Percentiles rank a stretch among this genome's conserved stretches.
Evolutionary conservation across 2,797 vertebrate genomes (phyloP).

Genomic region (Cyclopterus lumpus): DNA sequence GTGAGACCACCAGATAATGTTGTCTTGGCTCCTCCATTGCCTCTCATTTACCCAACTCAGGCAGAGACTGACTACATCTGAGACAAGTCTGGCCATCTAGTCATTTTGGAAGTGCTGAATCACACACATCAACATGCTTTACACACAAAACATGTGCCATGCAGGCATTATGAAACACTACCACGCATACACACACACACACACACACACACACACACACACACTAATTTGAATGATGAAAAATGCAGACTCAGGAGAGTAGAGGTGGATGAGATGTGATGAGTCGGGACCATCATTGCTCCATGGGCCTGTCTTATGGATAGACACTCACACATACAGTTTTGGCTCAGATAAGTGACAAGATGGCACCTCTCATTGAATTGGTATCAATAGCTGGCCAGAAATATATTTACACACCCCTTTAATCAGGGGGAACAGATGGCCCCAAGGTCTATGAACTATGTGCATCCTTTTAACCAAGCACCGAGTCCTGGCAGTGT

Average conservation of each 20-base stretch:
- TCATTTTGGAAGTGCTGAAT: slow-evolving; percentile 62
- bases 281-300: slow-evolving; percentile 40
- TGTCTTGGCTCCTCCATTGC: slow-evolving; percentile 58
- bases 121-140: slow-evolving; percentile 66
- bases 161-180: slow-evolving; percentile 20
- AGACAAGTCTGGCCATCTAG: slow-evolving; percentile 60
- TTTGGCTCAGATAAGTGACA: slow-evolving; percentile 62
- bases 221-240: slow-evolving; percentile 52
- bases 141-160: slow-evolving; percentile 52
- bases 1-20: slow-evolving; percentile 67
- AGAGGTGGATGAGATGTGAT: slow-evolving; percentile 53
- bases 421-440: slow-evolving; percentile 78
- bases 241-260: slow-evolving; percentile 58
- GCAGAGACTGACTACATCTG: slow-evolving; percentile 58
- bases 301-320: slow-evolving; percentile 42
- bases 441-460: slow-evolving; percentile 71
- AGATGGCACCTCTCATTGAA: slow-evolving; percentile 69
- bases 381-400: slow-evolving; percentile 75
- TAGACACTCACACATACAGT: slow-evolving; percentile 16
- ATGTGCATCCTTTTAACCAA: slow-evolving; percentile 69
- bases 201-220: slow-evolving; percentile 16
- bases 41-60: slow-evolving; percentile 69
- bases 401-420: slow-evolving; percentile 71
- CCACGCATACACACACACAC: slow-evolving; percentile 12
- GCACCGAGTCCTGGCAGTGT: slow-evolving; percentile 49